Percentiles rank a stretch among this genome's conserved stretches.
Evolutionary conservation across 2,113 vertebrate species (phyloP).

Genomic region (Podocnemis expansa): DNA sequence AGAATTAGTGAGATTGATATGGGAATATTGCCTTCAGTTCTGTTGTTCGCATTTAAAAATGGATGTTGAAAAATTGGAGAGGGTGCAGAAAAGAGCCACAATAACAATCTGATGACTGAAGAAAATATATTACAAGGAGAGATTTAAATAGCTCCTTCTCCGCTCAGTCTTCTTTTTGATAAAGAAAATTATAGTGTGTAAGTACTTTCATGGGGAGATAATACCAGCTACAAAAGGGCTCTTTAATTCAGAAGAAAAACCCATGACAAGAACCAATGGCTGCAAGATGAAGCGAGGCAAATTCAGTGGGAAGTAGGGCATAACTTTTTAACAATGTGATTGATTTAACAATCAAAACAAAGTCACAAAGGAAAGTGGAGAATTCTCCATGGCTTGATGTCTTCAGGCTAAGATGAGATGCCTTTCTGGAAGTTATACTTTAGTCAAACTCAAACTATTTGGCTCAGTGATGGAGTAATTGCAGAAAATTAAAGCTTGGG

Average conservation of each 20-base stretch:
- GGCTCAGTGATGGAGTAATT: background rate
- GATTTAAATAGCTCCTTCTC: background rate
- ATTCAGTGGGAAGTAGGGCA: background rate
- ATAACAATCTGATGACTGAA: background rate
- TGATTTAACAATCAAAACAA: background rate
- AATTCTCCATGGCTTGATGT: background rate
- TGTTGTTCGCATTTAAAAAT: background rate
- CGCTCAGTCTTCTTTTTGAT: background rate
- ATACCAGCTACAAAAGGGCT: background rate
- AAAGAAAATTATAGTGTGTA: background rate
- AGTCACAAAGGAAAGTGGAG: background rate
- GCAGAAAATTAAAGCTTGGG: background rate
- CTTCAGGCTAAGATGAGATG: background rate
- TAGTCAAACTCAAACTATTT: background rate
- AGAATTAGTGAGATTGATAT: background rate
- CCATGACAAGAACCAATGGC: background rate
- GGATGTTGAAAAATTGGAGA: background rate
- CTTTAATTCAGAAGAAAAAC: background rate
- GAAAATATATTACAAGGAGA: background rate
- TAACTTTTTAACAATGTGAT: background rate
- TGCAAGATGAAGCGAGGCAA: background rate
- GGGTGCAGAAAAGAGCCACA: background rate
- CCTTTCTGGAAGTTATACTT: background rate
- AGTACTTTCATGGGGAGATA: conserved; percentile 18
- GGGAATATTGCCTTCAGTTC: background rate